These are phyloP conservation scores for Synergus umbraculus DNA, from an alignment of 2,888 invertebrate genomes.

Conservation along the genomic window DNA sequence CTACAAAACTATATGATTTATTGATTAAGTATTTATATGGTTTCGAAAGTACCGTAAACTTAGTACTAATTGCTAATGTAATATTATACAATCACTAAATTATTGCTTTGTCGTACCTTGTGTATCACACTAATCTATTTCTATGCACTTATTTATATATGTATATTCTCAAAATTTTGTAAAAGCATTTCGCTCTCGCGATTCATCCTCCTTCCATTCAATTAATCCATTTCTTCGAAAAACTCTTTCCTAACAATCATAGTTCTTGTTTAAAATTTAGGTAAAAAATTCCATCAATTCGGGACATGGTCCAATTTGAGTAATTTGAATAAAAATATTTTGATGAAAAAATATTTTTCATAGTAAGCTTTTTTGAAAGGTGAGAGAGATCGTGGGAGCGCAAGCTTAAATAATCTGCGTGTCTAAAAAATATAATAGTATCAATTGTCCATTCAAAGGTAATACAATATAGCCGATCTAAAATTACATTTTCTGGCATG, in stretches of 20 bases:
- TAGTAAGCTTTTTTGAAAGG: conserved; percentile 47
- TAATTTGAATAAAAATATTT: neutral
- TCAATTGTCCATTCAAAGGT: conserved; percentile 57
- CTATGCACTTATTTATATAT: conserved; percentile 61
- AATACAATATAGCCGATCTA: conserved; percentile 58
- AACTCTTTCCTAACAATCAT: conserved; percentile 44
- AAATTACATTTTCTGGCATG: conserved; percentile 46
- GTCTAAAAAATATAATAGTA: conserved; percentile 63
- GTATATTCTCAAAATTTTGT: conserved; percentile 41
- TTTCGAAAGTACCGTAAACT: conserved; percentile 74
- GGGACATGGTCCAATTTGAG: neutral
- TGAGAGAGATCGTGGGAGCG: conserved; percentile 59
- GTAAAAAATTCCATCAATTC: neutral
- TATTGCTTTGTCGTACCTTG: conserved; percentile 77
- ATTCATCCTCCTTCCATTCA: conserved; percentile 29
- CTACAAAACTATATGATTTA: conserved; percentile 77
- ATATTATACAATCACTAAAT: conserved; percentile 77
- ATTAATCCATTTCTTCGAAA: conserved; percentile 41
- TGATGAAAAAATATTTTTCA: neutral
- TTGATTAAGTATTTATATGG: conserved; percentile 73
- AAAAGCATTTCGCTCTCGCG: conserved; percentile 42
- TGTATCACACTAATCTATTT: conserved; percentile 77
- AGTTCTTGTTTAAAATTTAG: conserved; percentile 7
- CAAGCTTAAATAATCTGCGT: conserved; percentile 59
- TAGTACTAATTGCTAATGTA: conserved; percentile 74